Evolutionary conservation across 2,888 invertebrate genomes (phyloP).

Genomic region (Drosophila macrospina): DNA sequence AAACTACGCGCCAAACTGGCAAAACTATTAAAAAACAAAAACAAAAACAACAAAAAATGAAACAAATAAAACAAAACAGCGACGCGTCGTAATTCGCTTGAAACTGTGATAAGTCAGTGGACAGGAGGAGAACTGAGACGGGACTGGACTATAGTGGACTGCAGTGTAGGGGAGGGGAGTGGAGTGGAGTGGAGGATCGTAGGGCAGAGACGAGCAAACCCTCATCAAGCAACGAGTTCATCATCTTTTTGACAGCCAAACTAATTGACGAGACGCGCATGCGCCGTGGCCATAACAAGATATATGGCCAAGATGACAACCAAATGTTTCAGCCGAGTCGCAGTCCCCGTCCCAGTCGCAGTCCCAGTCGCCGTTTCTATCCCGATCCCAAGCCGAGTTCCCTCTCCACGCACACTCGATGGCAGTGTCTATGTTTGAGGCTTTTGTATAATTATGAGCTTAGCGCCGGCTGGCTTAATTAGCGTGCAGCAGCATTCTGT

Average conservation of each 20-base stretch:
- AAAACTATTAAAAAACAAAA: constrained; percentile 76
- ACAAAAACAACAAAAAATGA: constrained; percentile 10
- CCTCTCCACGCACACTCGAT: constrained; percentile 1
- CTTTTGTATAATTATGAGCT: constrained; percentile 82
- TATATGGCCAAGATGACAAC: constrained; percentile 76
- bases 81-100: constrained; percentile 77
- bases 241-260: constrained; percentile 84
- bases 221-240: constrained; percentile 84
- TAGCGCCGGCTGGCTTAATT: constrained; percentile 81
- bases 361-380: constrained; percentile 14
- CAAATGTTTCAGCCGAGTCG: constrained; percentile 40
- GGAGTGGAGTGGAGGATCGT: constrained; percentile 22
- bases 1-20: constrained; percentile 68
- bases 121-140: constrained; percentile 28
- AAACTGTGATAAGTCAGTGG: constrained; percentile 78
- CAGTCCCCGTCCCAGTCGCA: constrained; percentile 14
- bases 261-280: constrained; percentile 83
- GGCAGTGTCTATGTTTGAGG: constrained; percentile 42
- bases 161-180: constrained; percentile 21
- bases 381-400: background rate
- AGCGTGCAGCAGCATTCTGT: constrained; percentile 58
- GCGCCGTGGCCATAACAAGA: constrained; percentile 76
- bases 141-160: constrained; percentile 33
- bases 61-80: constrained; percentile 44
- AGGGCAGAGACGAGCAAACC: constrained; percentile 63